Evolutionary conservation across 2,797 vertebrate species (phyloP).

Genomic region (Falco cherrug): DNA sequence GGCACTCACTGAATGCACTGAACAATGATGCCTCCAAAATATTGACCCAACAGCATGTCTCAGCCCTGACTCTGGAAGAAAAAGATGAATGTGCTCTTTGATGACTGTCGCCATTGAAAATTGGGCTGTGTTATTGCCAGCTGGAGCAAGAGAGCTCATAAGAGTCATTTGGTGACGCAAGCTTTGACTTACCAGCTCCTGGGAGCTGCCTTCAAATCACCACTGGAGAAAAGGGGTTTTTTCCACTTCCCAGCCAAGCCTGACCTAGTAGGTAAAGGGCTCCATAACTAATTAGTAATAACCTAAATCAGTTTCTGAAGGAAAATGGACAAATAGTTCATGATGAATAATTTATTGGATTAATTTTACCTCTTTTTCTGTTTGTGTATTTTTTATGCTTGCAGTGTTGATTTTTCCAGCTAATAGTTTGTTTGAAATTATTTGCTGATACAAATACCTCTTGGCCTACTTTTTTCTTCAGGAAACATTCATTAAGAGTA

Average conservation of each 20-base stretch:
- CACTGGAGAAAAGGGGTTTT: neutral
- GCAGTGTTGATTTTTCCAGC: constrained; percentile 8
- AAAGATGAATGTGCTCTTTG: constrained; percentile 38
- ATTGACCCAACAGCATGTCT: constrained; percentile 12
- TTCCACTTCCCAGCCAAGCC: neutral
- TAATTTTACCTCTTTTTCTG: constrained; percentile 10
- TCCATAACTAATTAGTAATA: constrained; percentile 10
- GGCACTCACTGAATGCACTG: neutral
- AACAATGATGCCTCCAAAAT: constrained; percentile 40
- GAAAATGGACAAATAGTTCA: constrained; percentile 22
- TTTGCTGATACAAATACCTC: constrained; percentile 47
- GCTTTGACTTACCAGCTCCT: constrained; percentile 9
- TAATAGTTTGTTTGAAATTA: constrained; percentile 58
- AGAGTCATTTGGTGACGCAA: constrained; percentile 1
- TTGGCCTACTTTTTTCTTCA: constrained; percentile 22
- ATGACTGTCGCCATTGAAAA: constrained; percentile 24
- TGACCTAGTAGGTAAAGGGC: neutral
- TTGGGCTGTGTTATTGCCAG: neutral
- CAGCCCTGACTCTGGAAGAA: neutral
- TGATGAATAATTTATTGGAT: constrained; percentile 56
- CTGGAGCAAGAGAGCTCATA: neutral
- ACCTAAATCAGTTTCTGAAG: constrained; percentile 1
- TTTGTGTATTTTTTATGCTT: constrained; percentile 44
- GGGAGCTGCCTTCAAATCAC: constrained; percentile 8
- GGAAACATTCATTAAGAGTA: constrained; percentile 43